Base-by-base conservation (phyloP, 2,113 vertebrate genomes). In the Suncus etruscus region DNA sequence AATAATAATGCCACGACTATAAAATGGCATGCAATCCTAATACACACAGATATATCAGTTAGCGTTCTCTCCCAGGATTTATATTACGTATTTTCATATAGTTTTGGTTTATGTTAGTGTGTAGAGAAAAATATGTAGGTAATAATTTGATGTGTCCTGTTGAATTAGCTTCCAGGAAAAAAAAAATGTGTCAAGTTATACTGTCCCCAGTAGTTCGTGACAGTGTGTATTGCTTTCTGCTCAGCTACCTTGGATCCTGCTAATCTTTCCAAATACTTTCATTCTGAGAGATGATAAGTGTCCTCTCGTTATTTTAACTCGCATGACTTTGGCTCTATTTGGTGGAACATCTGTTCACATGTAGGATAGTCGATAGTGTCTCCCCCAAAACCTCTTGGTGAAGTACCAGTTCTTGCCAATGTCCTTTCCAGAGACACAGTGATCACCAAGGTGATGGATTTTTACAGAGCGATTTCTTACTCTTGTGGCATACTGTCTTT, bases 141-240 rank as follows among this genome's bases (percentile, higher is more conserved):
- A 77, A 78, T 73, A 87, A 66, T 77, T 68, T 83, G 15, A 83
- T 29, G 10, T 78, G 20, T 63, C 61, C 24, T 91, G 78, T 45
- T 48, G 92, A 94, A 74, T n/a, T 87, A 81, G n/a, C 83, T 94
- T 91, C 8, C 45, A 90, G 68, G 72, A 91, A 86, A 94, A 87
- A 58, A 66, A 58, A 58, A 20, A 66, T 82, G 1, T 58, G 73
- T 8, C 12, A 74, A 65, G 18, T 76, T 78, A 39, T 73, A 39
- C 20, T 82, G 70, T 24, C 16, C 45, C 22, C 24, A 87, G 8
- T 72, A 91, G 75, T 39, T 89, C 29, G 22, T 81, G 61, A 32
- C 89, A 70, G 3, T 63, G 31, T 51, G 78, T 24, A 47, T 83
- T 80, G 22, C 16, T 39, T 51, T 15, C 70, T 89, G 47, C 63